These are phyloP conservation scores for Drosophila colorata DNA, from an alignment of 2,888 invertebrate genomes.

Conservation along the genomic window DNA sequence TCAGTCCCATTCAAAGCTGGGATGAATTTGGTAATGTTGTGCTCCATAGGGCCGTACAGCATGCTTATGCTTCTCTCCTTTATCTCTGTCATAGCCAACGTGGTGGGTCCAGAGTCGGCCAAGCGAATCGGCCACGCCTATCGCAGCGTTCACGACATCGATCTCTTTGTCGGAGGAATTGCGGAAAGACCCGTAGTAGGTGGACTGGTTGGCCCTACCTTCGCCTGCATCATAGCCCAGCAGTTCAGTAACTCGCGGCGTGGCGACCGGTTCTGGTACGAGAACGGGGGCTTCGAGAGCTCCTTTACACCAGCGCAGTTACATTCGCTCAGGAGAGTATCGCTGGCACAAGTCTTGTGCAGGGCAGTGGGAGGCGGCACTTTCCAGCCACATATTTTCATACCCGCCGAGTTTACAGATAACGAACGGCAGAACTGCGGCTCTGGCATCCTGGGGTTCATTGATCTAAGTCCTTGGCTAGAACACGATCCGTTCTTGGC, in stretches of 20 bases:
- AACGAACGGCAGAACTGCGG: conserved; percentile 84
- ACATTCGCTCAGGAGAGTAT: conserved; percentile 89
- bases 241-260: conserved; percentile 92
- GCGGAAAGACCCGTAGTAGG: conserved; percentile 91
- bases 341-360: conserved; percentile 89
- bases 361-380: conserved; percentile 84
- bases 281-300: conserved; percentile 90
- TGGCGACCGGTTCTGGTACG: conserved; percentile 94
- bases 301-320: conserved; percentile 92
- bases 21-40: conserved; percentile 87
- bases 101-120: conserved; percentile 89
- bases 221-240: conserved; percentile 94
- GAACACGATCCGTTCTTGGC: conserved; percentile 83
- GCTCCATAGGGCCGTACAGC: neutral
- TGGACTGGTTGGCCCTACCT: conserved; percentile 94
- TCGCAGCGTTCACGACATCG: conserved; percentile 92
- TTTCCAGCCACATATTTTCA: conserved; percentile 84
- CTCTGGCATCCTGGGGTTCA: conserved; percentile 72
- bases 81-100: conserved; percentile 83
- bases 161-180: conserved; percentile 92
- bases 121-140: conserved; percentile 88
- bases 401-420: conserved; percentile 81
- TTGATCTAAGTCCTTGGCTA: conserved; percentile 84
- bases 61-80: neutral
- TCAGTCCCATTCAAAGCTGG: conserved; percentile 89